Evolutionary conservation across 2,888 invertebrate species (phyloP).

Genomic region (Hartigia nigra): DNA sequence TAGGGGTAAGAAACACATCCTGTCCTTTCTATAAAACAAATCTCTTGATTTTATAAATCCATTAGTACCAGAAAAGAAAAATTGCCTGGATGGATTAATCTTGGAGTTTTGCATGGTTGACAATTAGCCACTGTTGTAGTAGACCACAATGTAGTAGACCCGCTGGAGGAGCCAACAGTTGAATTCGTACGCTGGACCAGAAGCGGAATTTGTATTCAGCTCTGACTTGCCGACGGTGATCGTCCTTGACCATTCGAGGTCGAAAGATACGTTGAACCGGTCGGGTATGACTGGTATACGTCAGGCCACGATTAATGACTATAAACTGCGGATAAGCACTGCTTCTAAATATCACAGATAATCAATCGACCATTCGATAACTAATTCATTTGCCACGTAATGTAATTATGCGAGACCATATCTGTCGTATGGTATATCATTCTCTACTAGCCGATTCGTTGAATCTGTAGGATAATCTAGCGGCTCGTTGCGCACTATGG

Average conservation of each 20-base stretch:
- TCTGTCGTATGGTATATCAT: not conserved
- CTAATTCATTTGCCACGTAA: slow-evolving; percentile 58
- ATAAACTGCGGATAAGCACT: not conserved
- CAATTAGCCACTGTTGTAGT: not conserved
- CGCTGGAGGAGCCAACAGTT: not conserved
- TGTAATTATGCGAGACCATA: slow-evolving; percentile 48
- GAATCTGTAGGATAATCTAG: not conserved
- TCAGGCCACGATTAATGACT: not conserved
- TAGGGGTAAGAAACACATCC: not conserved
- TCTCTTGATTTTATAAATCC: not conserved
- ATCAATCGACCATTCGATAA: slow-evolving; percentile 44
- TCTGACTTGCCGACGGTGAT: not conserved
- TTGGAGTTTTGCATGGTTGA: not conserved
- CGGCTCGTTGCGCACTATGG: not conserved
- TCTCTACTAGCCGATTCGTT: not conserved
- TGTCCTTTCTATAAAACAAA: not conserved
- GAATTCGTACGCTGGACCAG: too few relatives aligned
- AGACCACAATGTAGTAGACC: not conserved
- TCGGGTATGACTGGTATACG: not conserved
- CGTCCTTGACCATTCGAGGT: not conserved
- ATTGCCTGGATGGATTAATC: not conserved
- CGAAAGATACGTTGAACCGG: not conserved
- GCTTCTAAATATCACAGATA: slow-evolving; percentile 29
- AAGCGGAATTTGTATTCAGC: not conserved
- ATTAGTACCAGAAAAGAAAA: not conserved